Evolutionary conservation across 2,888 invertebrate species (phyloP).

Genomic region (Hirtodrosophila alboralis): DNA sequence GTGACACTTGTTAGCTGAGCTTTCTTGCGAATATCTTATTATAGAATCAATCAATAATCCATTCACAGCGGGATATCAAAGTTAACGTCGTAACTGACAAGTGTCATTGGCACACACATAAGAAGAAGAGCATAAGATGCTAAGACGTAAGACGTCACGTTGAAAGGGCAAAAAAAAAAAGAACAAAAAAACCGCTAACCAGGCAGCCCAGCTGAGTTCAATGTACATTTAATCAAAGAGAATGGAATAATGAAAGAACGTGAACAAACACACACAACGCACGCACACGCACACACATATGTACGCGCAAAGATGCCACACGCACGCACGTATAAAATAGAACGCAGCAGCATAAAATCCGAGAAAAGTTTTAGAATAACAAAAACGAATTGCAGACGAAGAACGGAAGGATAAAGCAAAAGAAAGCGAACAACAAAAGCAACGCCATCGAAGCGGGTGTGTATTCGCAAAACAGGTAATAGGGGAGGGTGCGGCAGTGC

Average conservation of each 20-base stretch:
- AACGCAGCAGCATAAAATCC: constrained; percentile 47
- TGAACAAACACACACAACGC: constrained; percentile 44
- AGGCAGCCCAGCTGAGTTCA: constrained; percentile 58
- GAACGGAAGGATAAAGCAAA: constrained; percentile 54
- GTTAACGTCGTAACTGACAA: constrained; percentile 22
- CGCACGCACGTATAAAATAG: constrained; percentile 47
- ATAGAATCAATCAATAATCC: no score
- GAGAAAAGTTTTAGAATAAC: constrained; percentile 43
- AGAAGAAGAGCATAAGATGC: constrained; percentile 20
- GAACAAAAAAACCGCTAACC: constrained; percentile 25
- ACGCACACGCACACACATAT: constrained; percentile 10
- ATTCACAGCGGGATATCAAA: background rate
- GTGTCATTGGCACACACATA: constrained; percentile 25
- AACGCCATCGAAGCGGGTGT: constrained; percentile 46
- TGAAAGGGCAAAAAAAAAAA: constrained; percentile 25
- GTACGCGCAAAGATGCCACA: constrained; percentile 48
- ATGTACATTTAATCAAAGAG: constrained; percentile 77
- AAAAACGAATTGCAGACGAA: constrained; percentile 60
- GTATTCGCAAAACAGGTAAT: constrained; percentile 71
- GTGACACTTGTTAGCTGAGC: no score
- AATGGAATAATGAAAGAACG: constrained; percentile 61
- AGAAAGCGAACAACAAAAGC: constrained; percentile 47
- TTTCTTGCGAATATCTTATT: no score
- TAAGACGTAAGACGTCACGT: constrained; percentile 14
- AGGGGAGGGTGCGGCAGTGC: constrained; percentile 25